phyloP scores from a whole-genome alignment of 2,888 invertebrate species.

The Conops quadrifasciatus region DNA sequence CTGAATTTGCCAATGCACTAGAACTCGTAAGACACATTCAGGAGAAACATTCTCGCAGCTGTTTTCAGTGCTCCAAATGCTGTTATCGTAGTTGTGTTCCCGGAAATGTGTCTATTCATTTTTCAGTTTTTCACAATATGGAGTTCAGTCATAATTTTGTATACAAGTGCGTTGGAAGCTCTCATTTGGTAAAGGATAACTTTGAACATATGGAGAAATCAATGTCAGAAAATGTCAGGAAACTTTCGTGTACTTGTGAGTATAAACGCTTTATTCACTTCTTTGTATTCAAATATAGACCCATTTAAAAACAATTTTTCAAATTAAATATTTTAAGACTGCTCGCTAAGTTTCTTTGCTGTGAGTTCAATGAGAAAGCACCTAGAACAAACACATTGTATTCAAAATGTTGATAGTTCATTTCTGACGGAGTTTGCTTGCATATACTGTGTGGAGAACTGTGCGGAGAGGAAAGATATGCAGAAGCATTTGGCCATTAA shows the following conservation, averaged over 20 bases:
- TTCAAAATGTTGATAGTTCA: slow-evolving; percentile 22
- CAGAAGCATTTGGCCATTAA: slow-evolving; percentile 40
- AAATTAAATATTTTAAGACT: slow-evolving; percentile 37
- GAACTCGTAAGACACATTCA: slow-evolving; percentile 41
- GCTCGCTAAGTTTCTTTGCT: slow-evolving; percentile 26
- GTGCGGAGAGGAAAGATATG: slow-evolving; percentile 25
- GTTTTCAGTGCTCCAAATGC: slow-evolving; percentile 46
- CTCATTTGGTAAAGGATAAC: background rate
- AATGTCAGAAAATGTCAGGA: slow-evolving; percentile 35
- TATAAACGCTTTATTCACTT: slow-evolving; percentile 3
- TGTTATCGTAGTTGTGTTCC: slow-evolving; percentile 45
- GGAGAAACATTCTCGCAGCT: slow-evolving; percentile 37
- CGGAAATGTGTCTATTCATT: slow-evolving; percentile 42
- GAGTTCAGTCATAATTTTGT: slow-evolving; percentile 27
- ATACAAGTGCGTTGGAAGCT: slow-evolving; percentile 38
- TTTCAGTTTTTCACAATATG: slow-evolving; percentile 31
- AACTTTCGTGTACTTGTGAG: slow-evolving; percentile 41
- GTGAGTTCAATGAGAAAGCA: slow-evolving; percentile 21
- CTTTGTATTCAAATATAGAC: background rate
- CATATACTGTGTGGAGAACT: slow-evolving; percentile 41
- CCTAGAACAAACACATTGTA: slow-evolving; percentile 25
- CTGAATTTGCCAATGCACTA: slow-evolving; percentile 15
- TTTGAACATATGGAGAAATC: slow-evolving; percentile 24
- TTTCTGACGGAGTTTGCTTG: slow-evolving; percentile 41
- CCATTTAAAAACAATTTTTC: slow-evolving; percentile 1